Conservation (phyloP, 2,797 vertebrate genomes). For the Cheirogaleus major region DNA sequence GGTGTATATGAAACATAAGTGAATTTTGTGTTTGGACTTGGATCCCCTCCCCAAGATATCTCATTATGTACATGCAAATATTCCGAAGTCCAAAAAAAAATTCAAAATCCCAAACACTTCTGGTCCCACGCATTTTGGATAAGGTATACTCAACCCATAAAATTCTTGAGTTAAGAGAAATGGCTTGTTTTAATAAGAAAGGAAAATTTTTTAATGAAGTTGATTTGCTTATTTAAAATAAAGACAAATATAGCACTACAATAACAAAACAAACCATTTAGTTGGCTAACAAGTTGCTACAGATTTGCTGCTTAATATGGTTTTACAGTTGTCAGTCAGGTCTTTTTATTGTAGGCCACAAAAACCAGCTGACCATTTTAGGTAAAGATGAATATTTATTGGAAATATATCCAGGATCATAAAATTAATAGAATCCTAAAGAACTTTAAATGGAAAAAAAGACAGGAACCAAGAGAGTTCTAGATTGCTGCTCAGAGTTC, state of each 20-base stretch:
- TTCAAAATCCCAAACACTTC: neutral
- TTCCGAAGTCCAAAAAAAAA: neutral
- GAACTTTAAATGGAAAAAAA: neutral
- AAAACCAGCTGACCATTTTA: neutral
- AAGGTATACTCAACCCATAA: neutral
- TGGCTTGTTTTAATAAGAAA: neutral
- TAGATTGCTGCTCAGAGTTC: neutral
- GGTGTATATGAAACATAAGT: neutral
- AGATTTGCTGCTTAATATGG: neutral
- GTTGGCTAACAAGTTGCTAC: neutral
- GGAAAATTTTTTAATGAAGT: neutral
- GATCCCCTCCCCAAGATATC: neutral
- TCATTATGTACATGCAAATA: neutral
- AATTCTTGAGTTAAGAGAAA: conserved; percentile 5
- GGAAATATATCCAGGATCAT: neutral
- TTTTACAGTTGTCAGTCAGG: neutral
- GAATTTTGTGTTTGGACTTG: neutral
- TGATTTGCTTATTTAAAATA: conserved; percentile 14
- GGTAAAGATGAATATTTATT: neutral
- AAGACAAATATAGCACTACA: neutral
- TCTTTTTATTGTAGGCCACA: neutral
- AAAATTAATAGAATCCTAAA: neutral
- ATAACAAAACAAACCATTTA: neutral
- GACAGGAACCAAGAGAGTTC: neutral
- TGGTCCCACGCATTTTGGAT: neutral